These are phyloP conservation scores for Ctenomys sociabilis DNA, from an alignment of 2,113 vertebrate species.

Conservation along the genomic window DNA sequence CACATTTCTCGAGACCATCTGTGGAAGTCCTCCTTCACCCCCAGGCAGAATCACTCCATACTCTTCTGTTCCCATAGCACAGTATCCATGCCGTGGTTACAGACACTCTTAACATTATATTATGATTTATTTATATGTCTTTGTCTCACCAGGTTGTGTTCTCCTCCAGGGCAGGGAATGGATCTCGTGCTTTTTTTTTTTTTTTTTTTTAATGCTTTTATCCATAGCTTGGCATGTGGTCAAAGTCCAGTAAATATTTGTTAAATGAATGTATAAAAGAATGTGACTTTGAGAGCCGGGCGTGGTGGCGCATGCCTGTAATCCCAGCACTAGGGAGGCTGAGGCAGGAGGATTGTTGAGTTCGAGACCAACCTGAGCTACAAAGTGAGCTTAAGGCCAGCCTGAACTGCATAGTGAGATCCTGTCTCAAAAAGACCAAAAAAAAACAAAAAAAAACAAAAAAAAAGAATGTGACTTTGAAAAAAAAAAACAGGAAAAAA, in stretches of 20 bases:
- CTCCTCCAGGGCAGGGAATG: slow-evolving; percentile 6
- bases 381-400: no score
- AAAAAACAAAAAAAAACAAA: no score
- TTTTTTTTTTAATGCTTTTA: slow-evolving; percentile 38
- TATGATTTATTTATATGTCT: slow-evolving; percentile 54
- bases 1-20: not conserved
- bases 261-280: slow-evolving; percentile 61
- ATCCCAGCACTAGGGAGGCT: no score
- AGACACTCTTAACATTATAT: not conserved
- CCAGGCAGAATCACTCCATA: not conserved
- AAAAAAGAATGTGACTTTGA: slow-evolving; percentile 67
- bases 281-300: no score
- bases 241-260: slow-evolving; percentile 64
- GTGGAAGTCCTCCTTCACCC: not conserved
- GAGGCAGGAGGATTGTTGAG: no score
- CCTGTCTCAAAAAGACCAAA: no score
- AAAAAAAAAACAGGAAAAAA: not conserved
- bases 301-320: no score
- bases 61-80: not conserved
- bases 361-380: no score
- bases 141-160: not conserved
- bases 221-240: slow-evolving; percentile 11
- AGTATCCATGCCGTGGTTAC: slow-evolving; percentile 60
- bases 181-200: not conserved
- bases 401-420: no score